Evolutionary conservation across 2,113 vertebrate genomes (phyloP).

Genomic region (Neopipo cinnamomea): DNA sequence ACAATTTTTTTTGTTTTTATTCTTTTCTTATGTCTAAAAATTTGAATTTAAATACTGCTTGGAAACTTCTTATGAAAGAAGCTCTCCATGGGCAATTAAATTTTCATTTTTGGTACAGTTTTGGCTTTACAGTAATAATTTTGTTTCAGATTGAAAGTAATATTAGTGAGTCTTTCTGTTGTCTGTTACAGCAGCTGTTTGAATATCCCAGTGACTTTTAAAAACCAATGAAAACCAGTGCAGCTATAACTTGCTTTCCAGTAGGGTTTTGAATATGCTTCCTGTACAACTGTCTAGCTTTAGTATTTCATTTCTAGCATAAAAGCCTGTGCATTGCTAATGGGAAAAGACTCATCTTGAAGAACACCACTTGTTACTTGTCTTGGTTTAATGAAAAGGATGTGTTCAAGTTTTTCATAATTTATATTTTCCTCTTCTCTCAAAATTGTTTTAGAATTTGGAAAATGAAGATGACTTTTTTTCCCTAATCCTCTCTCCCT

Average conservation of each 20-base stretch:
- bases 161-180: not conserved
- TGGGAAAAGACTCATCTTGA: not conserved
- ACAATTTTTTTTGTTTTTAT: not conserved
- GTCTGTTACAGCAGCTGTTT: not conserved
- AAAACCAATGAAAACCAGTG: not conserved
- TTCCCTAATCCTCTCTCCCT: not conserved
- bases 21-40: not conserved
- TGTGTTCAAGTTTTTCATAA: not conserved
- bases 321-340: not conserved
- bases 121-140: not conserved
- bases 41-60: not conserved
- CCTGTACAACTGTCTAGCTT: not conserved
- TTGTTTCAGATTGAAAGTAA: not conserved
- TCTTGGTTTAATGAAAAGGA: not conserved
- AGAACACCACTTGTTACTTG: not conserved
- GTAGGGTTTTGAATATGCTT: not conserved
- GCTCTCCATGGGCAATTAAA: not conserved
- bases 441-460: not conserved
- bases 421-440: constrained; percentile 1
- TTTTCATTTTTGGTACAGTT: not conserved
- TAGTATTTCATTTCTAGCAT: not conserved
- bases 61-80: not conserved
- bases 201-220: not conserved
- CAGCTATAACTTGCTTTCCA: not conserved
- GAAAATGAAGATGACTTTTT: not conserved